phyloP scores from a whole-genome alignment of 2,113 vertebrate species.

The Tragelaphus scriptus region DNA sequence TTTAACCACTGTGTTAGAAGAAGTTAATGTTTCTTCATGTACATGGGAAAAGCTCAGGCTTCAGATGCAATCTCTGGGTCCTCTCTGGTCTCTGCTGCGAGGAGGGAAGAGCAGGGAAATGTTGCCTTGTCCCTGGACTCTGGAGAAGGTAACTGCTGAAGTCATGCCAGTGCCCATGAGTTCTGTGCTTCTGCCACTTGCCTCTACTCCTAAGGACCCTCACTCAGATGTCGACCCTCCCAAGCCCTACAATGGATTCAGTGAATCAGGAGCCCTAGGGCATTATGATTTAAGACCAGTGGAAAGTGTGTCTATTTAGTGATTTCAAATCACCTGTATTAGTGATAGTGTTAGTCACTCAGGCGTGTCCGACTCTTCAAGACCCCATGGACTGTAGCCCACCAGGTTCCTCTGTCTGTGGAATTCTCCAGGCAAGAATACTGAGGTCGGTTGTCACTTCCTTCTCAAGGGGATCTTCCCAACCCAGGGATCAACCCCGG shows the following conservation, averaged over 20 bases:
- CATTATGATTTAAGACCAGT: background rate
- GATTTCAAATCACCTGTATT: background rate
- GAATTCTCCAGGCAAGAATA: background rate
- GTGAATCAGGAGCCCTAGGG: background rate
- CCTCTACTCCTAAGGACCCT: background rate
- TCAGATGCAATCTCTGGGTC: background rate
- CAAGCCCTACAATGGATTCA: background rate
- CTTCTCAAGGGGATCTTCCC: background rate
- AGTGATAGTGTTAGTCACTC: background rate
- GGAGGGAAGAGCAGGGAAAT: background rate
- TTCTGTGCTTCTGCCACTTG: background rate
- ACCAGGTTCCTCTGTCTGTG: background rate
- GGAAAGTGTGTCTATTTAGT: background rate
- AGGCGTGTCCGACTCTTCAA: background rate
- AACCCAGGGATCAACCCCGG: background rate
- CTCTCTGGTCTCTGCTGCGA: background rate
- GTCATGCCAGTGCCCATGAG: background rate
- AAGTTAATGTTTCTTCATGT: background rate
- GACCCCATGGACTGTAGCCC: background rate
- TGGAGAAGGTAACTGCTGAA: background rate
- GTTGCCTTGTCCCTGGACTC: background rate
- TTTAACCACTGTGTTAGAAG: background rate
- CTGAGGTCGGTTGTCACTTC: background rate
- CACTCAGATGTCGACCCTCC: background rate
- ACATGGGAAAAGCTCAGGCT: background rate